A percentile compares a stretch with the other conserved stretches of the same genome.
These are phyloP conservation scores for Drosophila mauritiana DNA, from an alignment of 1,140 invertebrate genomes.

Conservation along the genomic window DNA sequence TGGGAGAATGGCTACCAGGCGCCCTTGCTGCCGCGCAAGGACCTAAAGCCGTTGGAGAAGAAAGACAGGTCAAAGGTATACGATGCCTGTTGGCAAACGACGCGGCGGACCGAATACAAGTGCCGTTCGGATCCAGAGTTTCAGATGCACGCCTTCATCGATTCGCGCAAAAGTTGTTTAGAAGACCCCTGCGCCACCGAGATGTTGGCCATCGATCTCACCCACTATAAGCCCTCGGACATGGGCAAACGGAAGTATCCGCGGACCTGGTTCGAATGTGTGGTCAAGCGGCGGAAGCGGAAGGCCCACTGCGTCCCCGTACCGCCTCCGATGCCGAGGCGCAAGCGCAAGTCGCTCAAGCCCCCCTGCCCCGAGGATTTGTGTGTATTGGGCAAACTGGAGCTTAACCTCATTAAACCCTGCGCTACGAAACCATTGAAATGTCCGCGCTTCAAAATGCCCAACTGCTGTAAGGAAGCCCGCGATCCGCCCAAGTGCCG, in stretches of 20 bases:
- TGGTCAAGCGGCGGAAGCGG: slow-evolving; percentile 22
- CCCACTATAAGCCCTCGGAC: slow-evolving; percentile 37
- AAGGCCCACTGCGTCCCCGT: slow-evolving; percentile 31
- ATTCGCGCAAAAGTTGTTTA: slow-evolving; percentile 28
- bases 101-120: slow-evolving; percentile 53
- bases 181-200: slow-evolving; percentile 25
- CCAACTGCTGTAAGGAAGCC: slow-evolving; percentile 22
- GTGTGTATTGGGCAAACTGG: not conserved
- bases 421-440: not conserved
- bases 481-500: not conserved
- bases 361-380: not conserved
- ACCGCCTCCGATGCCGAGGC: slow-evolving; percentile 11
- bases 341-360: not conserved
- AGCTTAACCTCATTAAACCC: not conserved
- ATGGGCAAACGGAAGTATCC: slow-evolving; percentile 37
- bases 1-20: not conserved
- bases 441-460: slow-evolving; percentile 29
- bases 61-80: slow-evolving; percentile 17
- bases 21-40: not conserved
- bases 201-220: slow-evolving; percentile 11
- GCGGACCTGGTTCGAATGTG: slow-evolving; percentile 59
- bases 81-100: slow-evolving; percentile 48
- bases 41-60: not conserved
- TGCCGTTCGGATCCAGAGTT: slow-evolving; percentile 61
- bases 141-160: slow-evolving; percentile 16